phyloP scores from a whole-genome alignment of 2,888 invertebrate genomes.

The Nemoura dubitans region DNA sequence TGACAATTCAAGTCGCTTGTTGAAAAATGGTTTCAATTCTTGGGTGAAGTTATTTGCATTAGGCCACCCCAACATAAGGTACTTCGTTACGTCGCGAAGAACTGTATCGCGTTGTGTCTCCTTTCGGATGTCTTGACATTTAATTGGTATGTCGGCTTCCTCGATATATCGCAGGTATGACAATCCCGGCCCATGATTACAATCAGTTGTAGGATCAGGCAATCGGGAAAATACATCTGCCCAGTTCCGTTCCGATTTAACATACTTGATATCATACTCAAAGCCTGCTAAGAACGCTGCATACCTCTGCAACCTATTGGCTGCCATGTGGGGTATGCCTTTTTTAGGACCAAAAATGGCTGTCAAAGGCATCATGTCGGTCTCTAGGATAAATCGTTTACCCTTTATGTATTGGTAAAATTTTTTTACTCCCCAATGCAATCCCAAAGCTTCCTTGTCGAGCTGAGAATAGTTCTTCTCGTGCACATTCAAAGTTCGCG shows the following conservation, averaged over 20 bases:
- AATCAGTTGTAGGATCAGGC: too few relatives aligned
- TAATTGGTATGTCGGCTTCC: too few relatives aligned
- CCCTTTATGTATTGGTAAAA: neutral
- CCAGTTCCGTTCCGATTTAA: neutral
- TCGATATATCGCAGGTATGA: too few relatives aligned
- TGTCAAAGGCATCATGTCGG: neutral
- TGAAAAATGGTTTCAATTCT: neutral
- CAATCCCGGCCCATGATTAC: neutral
- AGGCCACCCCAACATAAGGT: too few relatives aligned
- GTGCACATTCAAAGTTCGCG: neutral
- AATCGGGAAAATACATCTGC: neutral
- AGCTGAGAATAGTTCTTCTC: too few relatives aligned
- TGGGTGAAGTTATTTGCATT: too few relatives aligned
- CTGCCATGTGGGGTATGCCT: too few relatives aligned
- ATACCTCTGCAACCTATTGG: neutral
- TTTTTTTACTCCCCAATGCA: neutral
- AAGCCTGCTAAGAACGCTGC: neutral
- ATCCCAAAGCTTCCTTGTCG: neutral
- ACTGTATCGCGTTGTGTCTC: too few relatives aligned
- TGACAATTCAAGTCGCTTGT: neutral
- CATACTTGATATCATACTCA: neutral
- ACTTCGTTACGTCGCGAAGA: too few relatives aligned
- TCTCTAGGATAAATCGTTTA: neutral
- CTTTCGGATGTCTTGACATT: too few relatives aligned
- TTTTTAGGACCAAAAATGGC: neutral